Evolutionary conservation across 1,140 invertebrate genomes (phyloP), one percentile per base, ranked within the genome.

Genomic region (Bombus sibiricus): DNA sequence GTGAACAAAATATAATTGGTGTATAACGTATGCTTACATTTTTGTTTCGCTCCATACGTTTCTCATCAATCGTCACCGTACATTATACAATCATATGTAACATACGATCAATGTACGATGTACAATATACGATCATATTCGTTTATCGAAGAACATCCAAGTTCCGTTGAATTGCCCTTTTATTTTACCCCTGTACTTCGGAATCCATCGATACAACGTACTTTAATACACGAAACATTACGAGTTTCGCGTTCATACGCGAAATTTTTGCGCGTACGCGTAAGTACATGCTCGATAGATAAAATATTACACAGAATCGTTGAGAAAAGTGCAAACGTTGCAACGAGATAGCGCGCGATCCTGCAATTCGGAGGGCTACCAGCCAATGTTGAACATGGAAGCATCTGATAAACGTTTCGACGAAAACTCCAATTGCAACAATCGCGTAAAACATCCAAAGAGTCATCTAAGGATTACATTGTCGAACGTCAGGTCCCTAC

Each of bases 381-480:
- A 25, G 5, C 12, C 28, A 1, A 8, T 28, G 32, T 39, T 1
- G 41, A 75, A 57, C 37, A 34, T 57, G 13, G 47, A 53, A 75
- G 15, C 32, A 1, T 62, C 4, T 25, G n/a, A 10, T 2, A 43
- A 75, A 75, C 73, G 47, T 62, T 41, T 47, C 25, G 37, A n/a
- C 8, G 22, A 18, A 22, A 32, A 37, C 12, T 25, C 37, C 41
- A 39, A 74, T 37, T 57, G 15, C 32, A 59, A 76, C 15, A 59
- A 32, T 18, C 57, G 34, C 34, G 37, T 28, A 32, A n/a, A 15
- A 4, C 3, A 2, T 22, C 28, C 15, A 73, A 28, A n/a, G 39
- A 83, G 93, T 95, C 93, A 97, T 95, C 96, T 95, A 34, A 96
- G 93, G 86, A 97, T 96, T 75, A 97, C 96, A 89, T 96, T 97